Evolutionary conservation across 2,888 invertebrate species (phyloP), one percentile per base, ranked within the genome.

Genomic region (Polydrusus cervinus): DNA sequence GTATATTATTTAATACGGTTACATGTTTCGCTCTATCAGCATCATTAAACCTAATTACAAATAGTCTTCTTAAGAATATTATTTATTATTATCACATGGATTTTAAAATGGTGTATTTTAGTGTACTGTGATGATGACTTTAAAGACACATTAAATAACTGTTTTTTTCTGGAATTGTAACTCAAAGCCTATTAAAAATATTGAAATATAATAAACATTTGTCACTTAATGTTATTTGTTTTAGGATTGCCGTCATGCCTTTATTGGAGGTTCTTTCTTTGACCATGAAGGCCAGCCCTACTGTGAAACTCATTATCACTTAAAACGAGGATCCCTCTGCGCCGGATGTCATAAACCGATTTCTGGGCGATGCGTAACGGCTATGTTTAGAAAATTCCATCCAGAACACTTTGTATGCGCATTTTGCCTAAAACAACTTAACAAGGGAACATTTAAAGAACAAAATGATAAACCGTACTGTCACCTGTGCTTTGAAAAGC

Each of bases 401-500:
- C 99, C 99, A 0, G 99, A 99, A 87, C 99, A 99, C 89, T 99
- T 99, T 86, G 97, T 98, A 8, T 99, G 99, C 89, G 97, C 98
- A n/a, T 99, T 98, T 89, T 99, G 99, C 85, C 90, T 98, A 78
- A 95, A 97, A 85, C 98, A 98, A 86, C 91, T 99, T 81, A 99
- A 98, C 89, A 99, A 99, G 87, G 99, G 99, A 83, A 99, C 99
- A 0, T 99, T 99, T 89, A 99, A 99, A 87, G 99, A 99, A 87
- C 98, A 98, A 86, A 97, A 97, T 86, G 97, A 98, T 84, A 98
- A 98, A 86, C 99, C 99, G 1, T 99, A 99, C 88, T 99, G 99
- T 87, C 99, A 99, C 86, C 91, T 92, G 77, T 99, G 99, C 89
- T 99, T 99, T 87, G 97, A 98, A 79, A 98, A 98, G 86, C 91